Conservation (phyloP, 2,797 vertebrate species). For the Meriones psammophilus region DNA sequence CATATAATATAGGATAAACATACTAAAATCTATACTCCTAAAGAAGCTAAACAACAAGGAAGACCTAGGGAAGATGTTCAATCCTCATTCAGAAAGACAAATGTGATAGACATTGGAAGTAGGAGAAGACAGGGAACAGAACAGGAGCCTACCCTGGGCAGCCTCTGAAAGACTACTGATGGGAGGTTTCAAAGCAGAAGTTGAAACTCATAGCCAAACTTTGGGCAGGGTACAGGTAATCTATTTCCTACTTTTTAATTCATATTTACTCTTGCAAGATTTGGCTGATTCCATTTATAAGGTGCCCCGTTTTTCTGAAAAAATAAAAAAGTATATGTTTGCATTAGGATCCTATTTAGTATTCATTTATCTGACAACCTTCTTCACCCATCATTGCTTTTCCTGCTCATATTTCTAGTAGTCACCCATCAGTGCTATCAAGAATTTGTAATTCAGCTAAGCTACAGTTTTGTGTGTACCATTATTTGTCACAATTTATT, state of each 20-base stretch:
- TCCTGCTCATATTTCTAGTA: not conserved
- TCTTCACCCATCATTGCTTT: not conserved
- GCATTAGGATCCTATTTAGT: slow-evolving; percentile 13
- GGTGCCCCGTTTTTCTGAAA: not conserved
- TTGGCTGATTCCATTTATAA: not conserved
- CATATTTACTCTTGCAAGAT: not conserved
- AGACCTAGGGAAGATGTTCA: no score
- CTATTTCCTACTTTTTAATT: not conserved
- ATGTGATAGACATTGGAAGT: no score
- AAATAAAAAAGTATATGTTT: not conserved
- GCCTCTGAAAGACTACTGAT: no score
- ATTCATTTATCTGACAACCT: not conserved
- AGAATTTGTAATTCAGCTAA: not conserved
- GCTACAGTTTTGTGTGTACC: not conserved
- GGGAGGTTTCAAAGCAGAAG: no score
- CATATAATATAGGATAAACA: no score
- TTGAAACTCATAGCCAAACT: no score
- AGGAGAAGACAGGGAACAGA: no score
- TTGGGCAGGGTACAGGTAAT: no score
- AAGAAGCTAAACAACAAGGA: no score
- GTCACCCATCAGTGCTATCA: not conserved
- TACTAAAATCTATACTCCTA: no score
- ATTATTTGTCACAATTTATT: not conserved
- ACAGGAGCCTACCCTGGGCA: no score
- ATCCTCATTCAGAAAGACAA: no score